Percentiles rank a stretch among this genome's conserved stretches.
Conservation (phyloP, 2,888 invertebrate species). For the Diarsia mendica region DNA sequence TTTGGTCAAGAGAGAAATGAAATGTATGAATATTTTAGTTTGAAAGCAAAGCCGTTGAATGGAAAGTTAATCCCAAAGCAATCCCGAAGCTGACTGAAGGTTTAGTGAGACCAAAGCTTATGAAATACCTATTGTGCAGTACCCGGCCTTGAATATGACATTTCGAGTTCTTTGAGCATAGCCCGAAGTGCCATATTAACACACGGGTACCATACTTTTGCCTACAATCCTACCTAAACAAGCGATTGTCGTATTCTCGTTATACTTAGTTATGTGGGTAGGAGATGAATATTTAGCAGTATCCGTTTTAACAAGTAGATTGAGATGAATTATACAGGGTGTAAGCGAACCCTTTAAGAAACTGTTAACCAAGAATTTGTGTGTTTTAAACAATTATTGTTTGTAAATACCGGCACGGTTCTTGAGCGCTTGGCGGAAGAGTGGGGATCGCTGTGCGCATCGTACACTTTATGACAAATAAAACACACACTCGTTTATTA, state of each 20-base stretch:
- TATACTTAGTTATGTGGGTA: conserved; percentile 14
- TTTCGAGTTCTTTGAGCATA: neutral
- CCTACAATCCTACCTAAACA: conserved; percentile 35
- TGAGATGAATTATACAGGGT: neutral
- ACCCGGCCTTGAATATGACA: neutral
- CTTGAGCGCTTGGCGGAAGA: too few relatives aligned
- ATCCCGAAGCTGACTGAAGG: conserved; percentile 75
- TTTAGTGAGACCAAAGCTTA: conserved; percentile 63
- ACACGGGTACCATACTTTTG: neutral
- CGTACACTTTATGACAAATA: too few relatives aligned
- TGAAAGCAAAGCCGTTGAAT: conserved; percentile 78
- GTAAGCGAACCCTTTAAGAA: neutral
- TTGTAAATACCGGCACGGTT: too few relatives aligned
- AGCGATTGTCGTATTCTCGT: conserved; percentile 5
- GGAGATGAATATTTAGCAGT: conserved; percentile 17
- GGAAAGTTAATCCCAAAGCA: conserved; percentile 77
- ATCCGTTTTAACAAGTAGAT: neutral
- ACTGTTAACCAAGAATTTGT: neutral
- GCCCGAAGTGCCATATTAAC: neutral
- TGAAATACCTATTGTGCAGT: conserved; percentile 38
- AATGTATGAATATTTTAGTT: conserved; percentile 51
- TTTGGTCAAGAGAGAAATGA: conserved; percentile 20
- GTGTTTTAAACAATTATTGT: too few relatives aligned
- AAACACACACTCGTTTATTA: too few relatives aligned
- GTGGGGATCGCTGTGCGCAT: too few relatives aligned